These are phyloP conservation scores for Geotrupes spiniger DNA, from an alignment of 2,888 invertebrate species.

Conservation along the genomic window DNA sequence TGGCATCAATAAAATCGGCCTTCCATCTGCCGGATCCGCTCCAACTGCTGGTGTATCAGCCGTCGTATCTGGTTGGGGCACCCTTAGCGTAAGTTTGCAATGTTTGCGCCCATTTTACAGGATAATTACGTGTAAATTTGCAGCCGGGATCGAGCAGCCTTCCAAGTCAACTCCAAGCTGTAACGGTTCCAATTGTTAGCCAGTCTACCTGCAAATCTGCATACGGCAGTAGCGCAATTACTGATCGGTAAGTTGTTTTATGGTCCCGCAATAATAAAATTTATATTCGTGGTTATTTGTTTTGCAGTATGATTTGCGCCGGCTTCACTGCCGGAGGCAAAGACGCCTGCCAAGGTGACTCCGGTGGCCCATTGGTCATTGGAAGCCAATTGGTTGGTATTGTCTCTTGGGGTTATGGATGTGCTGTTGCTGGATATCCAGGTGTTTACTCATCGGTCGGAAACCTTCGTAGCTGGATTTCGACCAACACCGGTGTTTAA, in stretches of 20 bases:
- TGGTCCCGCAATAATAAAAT: too few relatives aligned
- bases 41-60: conserved; percentile 21
- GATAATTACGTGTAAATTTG: neutral
- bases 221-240: conserved; percentile 3
- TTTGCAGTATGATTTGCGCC: conserved; percentile 23
- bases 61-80: conserved; percentile 29
- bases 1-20: conserved; percentile 9
- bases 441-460: conserved; percentile 32
- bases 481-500: conserved; percentile 11
- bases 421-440: conserved; percentile 32
- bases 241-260: conserved; percentile 1
- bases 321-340: conserved; percentile 16
- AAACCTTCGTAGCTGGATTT: conserved; percentile 15
- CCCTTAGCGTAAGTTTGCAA: conserved; percentile 9
- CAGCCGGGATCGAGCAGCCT: neutral
- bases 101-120: neutral
- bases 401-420: conserved; percentile 34
- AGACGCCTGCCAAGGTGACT: conserved; percentile 27
- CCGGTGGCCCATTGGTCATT: conserved; percentile 30
- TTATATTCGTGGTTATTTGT: too few relatives aligned
- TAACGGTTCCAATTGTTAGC: conserved; percentile 21
- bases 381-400: conserved; percentile 29
- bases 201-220: conserved; percentile 2
- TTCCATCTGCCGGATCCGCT: conserved; percentile 18
- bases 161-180: conserved; percentile 20